phyloP scores from a whole-genome alignment of 2,888 invertebrate genomes.

The Hirtodrosophila confusa region DNA sequence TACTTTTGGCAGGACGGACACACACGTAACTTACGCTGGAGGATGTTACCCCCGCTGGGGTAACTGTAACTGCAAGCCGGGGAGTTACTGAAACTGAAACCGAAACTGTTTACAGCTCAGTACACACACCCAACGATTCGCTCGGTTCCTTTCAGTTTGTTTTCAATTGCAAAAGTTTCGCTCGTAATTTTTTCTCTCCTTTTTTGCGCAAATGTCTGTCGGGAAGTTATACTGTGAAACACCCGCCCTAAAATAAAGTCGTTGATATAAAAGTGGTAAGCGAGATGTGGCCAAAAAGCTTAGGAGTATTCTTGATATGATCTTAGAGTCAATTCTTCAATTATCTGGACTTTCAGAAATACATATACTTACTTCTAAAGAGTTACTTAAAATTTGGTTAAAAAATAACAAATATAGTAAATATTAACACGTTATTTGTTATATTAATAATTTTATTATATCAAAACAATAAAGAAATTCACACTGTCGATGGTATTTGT shows the following conservation, averaged over 20 bases:
- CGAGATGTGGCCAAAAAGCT: conserved; percentile 17
- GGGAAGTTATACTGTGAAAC: conserved; percentile 10
- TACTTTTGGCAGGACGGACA: conserved; percentile 18
- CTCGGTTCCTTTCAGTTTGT: conserved; percentile 46
- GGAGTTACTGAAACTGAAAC: conserved; percentile 30
- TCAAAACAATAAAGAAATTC: too few relatives aligned
- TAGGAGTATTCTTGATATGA: too few relatives aligned
- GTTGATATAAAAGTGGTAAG: conserved; percentile 8
- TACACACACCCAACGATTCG: conserved; percentile 40
- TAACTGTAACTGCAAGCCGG: conserved; percentile 32
- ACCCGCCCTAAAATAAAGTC: conserved; percentile 16
- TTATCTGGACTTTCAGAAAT: too few relatives aligned
- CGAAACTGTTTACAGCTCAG: conserved; percentile 53
- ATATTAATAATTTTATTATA: too few relatives aligned
- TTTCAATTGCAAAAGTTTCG: conserved; percentile 72
- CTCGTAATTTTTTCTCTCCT: conserved; percentile 34
- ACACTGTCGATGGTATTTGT: too few relatives aligned
- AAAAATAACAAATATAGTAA: too few relatives aligned
- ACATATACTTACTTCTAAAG: too few relatives aligned
- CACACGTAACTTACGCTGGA: not conserved
- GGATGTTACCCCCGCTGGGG: not conserved
- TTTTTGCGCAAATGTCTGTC: conserved; percentile 24
- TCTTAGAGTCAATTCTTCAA: too few relatives aligned
- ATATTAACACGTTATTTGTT: too few relatives aligned
- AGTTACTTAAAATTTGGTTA: too few relatives aligned